Conservation (phyloP, 2,888 invertebrate genomes). For the Dryobota labecula region DNA sequence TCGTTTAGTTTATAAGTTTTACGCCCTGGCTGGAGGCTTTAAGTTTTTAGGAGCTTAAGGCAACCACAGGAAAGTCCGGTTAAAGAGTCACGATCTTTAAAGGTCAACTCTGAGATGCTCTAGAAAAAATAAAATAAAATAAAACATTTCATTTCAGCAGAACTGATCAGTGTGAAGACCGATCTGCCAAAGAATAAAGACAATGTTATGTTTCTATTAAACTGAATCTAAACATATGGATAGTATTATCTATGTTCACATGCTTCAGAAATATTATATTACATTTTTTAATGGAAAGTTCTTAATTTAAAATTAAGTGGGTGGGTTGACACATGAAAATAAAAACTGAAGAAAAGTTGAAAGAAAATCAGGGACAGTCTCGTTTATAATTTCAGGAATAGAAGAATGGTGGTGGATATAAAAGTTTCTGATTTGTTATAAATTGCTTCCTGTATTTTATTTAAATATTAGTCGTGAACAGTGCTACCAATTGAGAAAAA, state of each 20-base stretch:
- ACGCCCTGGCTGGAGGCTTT: too few species aligned
- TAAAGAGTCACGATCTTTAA: too few species aligned
- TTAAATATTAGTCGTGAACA: conserved; percentile 4
- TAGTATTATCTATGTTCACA: neutral
- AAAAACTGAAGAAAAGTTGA: neutral
- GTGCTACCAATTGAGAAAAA: too few species aligned
- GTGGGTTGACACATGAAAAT: neutral
- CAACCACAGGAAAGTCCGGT: too few species aligned
- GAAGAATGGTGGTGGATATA: conserved; percentile 1
- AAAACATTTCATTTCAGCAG: neutral
- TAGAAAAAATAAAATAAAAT: too few species aligned
- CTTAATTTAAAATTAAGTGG: conserved; percentile 20
- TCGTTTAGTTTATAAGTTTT: too few species aligned
- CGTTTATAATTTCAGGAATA: conserved; percentile 18
- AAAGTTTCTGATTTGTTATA: conserved; percentile 17
- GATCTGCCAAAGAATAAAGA: too few species aligned
- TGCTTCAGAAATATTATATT: neutral
- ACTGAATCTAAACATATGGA: neutral
- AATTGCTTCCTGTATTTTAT: conserved; percentile 26
- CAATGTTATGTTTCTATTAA: neutral
- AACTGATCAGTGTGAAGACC: neutral
- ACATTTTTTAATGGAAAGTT: neutral
- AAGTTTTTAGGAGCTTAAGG: too few species aligned
- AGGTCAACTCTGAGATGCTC: too few species aligned
- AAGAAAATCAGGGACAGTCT: neutral